Evolutionary conservation across 1,140 invertebrate genomes (phyloP).

Genomic region (Drosophila gunungcola): DNA sequence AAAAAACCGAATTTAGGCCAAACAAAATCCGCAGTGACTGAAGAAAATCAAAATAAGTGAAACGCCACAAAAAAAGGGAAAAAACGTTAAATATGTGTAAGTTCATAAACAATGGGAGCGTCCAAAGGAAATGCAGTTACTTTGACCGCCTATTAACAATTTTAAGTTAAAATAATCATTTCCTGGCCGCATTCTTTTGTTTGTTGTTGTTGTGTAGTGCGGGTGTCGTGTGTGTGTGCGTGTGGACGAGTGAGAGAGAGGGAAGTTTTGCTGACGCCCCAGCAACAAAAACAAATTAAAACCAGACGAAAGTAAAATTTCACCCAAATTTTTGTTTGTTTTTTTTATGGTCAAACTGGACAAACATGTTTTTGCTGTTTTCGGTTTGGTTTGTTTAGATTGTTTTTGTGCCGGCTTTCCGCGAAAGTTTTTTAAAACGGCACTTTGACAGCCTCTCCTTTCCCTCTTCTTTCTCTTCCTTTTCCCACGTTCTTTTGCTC

Average conservation of each 20-base stretch:
- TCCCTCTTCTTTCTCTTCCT: constrained; percentile 2
- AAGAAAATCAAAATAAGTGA: constrained; percentile 32
- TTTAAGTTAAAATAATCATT: constrained; percentile 10
- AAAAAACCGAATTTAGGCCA: constrained; percentile 6
- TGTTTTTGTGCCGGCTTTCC: constrained; percentile 62
- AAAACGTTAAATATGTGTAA: constrained; percentile 41
- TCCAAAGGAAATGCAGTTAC: neutral
- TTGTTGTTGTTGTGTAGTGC: constrained; percentile 47
- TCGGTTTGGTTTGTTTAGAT: constrained; percentile 61
- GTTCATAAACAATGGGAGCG: constrained; percentile 3
- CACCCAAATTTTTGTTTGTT: constrained; percentile 71
- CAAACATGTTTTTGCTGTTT: constrained; percentile 63
- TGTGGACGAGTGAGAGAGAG: constrained; percentile 37
- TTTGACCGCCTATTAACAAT: neutral
- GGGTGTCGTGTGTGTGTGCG: constrained; percentile 30
- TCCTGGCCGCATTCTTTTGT: constrained; percentile 20
- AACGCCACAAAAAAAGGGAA: constrained; percentile 7
- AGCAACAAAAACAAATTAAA: constrained; percentile 57
- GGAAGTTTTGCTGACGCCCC: constrained; percentile 62
- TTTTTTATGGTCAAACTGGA: constrained; percentile 49
- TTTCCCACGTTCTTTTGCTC: constrained; percentile 8
- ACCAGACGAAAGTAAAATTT: constrained; percentile 79
- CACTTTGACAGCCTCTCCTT: constrained; percentile 23
- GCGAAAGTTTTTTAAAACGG: constrained; percentile 74
- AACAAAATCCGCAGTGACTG: constrained; percentile 17